phyloP scores from a whole-genome alignment of 2,888 invertebrate genomes.

The Thelaira solivaga region DNA sequence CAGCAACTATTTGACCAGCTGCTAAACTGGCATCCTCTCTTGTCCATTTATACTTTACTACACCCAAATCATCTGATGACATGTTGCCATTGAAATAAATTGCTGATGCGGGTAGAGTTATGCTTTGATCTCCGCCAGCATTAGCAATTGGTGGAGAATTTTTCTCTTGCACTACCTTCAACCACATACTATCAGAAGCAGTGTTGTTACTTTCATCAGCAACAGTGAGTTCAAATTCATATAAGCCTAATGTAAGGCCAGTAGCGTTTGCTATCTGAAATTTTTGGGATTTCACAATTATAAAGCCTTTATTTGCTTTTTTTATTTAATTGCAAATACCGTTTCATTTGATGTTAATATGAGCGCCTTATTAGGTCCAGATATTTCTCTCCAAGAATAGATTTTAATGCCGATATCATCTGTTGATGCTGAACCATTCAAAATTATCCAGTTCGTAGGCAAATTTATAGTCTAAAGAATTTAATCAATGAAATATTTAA shows the following conservation, averaged over 20 bases:
- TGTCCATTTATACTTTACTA: slow-evolving; percentile 90
- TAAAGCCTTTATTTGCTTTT: not conserved
- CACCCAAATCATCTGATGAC: slow-evolving; percentile 91
- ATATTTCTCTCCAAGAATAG: slow-evolving; percentile 90
- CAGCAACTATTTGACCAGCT: slow-evolving; percentile 87
- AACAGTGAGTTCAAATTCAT: slow-evolving; percentile 88
- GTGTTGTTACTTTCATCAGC: slow-evolving; percentile 90
- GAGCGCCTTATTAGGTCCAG: slow-evolving; percentile 82
- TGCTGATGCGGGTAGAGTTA: slow-evolving; percentile 86
- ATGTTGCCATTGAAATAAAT: slow-evolving; percentile 89
- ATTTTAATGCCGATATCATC: slow-evolving; percentile 90
- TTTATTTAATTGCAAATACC: slow-evolving; percentile 57
- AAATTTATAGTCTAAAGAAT: slow-evolving; percentile 84
- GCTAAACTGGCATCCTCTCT: slow-evolving; percentile 87
- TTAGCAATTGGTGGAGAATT: slow-evolving; percentile 93
- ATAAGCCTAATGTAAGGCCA: slow-evolving; percentile 88
- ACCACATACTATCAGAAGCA: slow-evolving; percentile 84
- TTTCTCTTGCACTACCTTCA: slow-evolving; percentile 91
- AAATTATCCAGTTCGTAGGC: slow-evolving; percentile 86
- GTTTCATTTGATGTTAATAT: slow-evolving; percentile 80
- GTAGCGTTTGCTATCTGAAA: slow-evolving; percentile 84
- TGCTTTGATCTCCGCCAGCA: slow-evolving; percentile 89
- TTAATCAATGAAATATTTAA: not conserved
- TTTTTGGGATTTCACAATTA: not conserved
- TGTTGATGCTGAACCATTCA: slow-evolving; percentile 88